phyloP scores from a whole-genome alignment of 1,140 invertebrate species.

The Stenopsyche tienmushanensis region DNA sequence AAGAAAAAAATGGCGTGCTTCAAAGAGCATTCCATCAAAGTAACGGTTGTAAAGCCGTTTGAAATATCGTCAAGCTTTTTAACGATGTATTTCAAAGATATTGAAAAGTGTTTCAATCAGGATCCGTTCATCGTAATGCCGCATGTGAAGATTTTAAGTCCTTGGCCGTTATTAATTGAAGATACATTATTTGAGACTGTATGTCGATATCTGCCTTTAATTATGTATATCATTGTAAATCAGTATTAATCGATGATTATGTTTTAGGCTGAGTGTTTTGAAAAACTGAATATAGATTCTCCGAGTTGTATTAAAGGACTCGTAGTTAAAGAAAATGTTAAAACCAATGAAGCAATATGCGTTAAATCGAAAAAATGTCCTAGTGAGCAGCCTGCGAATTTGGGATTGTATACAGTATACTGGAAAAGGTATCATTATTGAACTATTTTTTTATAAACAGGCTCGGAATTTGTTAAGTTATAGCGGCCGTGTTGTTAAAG shows the following conservation, averaged over 20 bases:
- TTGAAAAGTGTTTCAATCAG: constrained; percentile 65
- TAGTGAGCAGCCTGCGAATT: constrained; percentile 59
- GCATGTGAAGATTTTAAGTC: constrained; percentile 66
- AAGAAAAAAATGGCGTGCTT: constrained; percentile 52
- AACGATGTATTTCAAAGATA: constrained; percentile 63
- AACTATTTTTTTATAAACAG: no score
- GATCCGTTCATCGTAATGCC: constrained; percentile 71
- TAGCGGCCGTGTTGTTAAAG: no score
- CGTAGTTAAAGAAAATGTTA: constrained; percentile 49
- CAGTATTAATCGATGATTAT: background rate
- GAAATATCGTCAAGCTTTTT: constrained; percentile 68
- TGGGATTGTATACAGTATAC: constrained; percentile 72
- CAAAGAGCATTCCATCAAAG: constrained; percentile 62
- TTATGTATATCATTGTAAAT: background rate
- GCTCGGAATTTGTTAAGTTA: no score
- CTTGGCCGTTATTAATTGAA: constrained; percentile 68
- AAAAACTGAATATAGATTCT: constrained; percentile 46
- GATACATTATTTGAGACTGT: constrained; percentile 65
- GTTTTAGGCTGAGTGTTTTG: constrained; percentile 46
- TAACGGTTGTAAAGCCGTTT: constrained; percentile 69
- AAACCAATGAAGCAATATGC: constrained; percentile 53
- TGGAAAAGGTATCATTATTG: constrained; percentile 70
- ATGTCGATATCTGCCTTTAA: constrained; percentile 40
- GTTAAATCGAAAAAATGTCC: constrained; percentile 49
- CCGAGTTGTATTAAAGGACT: constrained; percentile 49